Base-by-base conservation (phyloP, 2,797 vertebrate genomes). In the Micromesistius poutassou region DNA sequence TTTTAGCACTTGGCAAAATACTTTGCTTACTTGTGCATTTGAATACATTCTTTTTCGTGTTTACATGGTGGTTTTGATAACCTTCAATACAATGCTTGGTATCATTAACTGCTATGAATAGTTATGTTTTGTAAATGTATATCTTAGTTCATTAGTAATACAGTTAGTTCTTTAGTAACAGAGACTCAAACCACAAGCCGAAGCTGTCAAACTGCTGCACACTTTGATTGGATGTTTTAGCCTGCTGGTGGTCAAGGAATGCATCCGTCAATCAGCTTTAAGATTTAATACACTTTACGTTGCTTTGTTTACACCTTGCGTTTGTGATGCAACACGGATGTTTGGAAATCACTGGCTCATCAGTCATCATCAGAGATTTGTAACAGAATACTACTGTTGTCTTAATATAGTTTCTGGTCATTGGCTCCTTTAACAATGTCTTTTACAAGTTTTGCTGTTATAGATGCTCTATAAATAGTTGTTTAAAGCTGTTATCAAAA, bases 201-300 rank as follows among this genome's bases (percentile, higher is more conserved):
- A 30, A 77, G 70, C 76, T 77, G 76, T 77, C 76, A 72, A 42
- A 50, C 72, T 33, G 4, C 40, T 50, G 36, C 55, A 25, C 9
- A 25, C 55, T 10, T 62, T 7, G 55, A 22, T 19, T 7, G 1
- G n/a, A 22, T n/a, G 55, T 25, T 62, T 62, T 25, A 25, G 55
- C 55, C 22, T 62, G 22, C 22, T 62, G n/a, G 55, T 25, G 55
- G 4, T 25, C 22, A 19, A 25, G 5, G 55, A 22, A 62, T 62
- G 22, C 55, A 9, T 25, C n/a, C 55, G 7, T 25, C 3, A n/a
- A 9, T 62, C 55, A n/a, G 55, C 55, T 4, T 62, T 25, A 8
- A 62, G 22, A 62, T 25, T 62, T 22, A 62, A 12, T 55, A 0
- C 19, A 55, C 19, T 16, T 40, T 10, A 16, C 5, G 1, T 38